Base-by-base conservation (phyloP, 2,888 invertebrate genomes). In the Alsophila aescularia region DNA sequence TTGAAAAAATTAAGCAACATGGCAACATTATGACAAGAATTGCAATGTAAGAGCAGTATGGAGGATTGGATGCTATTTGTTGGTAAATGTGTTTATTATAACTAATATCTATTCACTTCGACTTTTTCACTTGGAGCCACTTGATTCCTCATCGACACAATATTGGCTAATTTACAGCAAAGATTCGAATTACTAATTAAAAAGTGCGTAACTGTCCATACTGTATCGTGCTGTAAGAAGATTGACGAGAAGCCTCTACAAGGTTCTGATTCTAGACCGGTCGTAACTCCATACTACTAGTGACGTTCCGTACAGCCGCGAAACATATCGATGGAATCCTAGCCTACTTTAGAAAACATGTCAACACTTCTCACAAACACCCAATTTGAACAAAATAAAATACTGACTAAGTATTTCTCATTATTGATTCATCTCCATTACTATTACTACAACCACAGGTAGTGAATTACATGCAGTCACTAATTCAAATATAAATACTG, bases 201-300 rank as follows among this genome's bases (percentile, higher is more conserved):
- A 18, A 18, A 2, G n/a, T 12, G 5, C 12, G 12, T 12, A 8
- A 1, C 4, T 39, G 34, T n/a, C 42, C 50, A 50, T 51, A 50
- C 50, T 41, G 35, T 29, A 39, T 21, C 1, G 15, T 31, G 4
- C 36, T 41, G 41, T 48, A 15, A 32, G 48, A 52, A 64, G 65
- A 68, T 68, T 70, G 69, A 66, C 60, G 71, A 73, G 83, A 84
- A 86, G 81, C 81, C 86, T 81, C 71, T 81, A 76, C 79, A 78
- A 81, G 76, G 78, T n/a, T n/a, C 79, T 81, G 80, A 85, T 81
- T 81, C 77, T 65, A 71, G 77, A 83, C 87, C 84, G 79, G 82
- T 81, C 81, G 85, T 81, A 84, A 85, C 79, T 76, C 77, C 75
- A 85, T 69, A 83, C 84, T 67, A 55, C 2, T 79, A 86, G 85